A percentile compares a stretch with the other conserved stretches of the same genome.
Conservation (phyloP, 1,140 invertebrate species). For the Procambarus virginalis region DNA sequence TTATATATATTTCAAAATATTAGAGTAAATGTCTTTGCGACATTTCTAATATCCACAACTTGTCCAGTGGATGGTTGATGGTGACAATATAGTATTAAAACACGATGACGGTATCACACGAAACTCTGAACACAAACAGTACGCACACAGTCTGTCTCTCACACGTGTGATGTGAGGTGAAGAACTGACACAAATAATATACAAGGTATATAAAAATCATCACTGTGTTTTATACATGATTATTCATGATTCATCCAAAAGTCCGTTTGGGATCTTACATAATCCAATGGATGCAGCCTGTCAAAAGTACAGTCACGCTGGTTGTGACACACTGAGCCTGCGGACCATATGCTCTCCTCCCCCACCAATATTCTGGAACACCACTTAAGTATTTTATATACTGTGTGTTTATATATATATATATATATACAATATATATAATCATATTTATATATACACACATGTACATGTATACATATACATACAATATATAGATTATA, state of each 20-base stretch:
- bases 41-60: conserved; percentile 21
- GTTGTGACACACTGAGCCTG: conserved; percentile 33
- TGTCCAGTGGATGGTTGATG: conserved; percentile 24
- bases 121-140: conserved; percentile 37
- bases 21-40: conserved; percentile 33
- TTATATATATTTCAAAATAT: conserved; percentile 39
- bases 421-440: no score
- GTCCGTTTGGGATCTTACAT: conserved; percentile 53
- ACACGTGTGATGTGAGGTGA: background rate
- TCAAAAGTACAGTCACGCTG: conserved; percentile 32
- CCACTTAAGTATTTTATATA: background rate
- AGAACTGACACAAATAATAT: conserved; percentile 19
- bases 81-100: conserved; percentile 41
- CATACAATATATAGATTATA: no score
- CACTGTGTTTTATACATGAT: conserved; percentile 65
- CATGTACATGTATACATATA: no score
- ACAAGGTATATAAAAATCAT: conserved; percentile 57
- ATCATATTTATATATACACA: no score
- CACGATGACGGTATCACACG: conserved; percentile 21
- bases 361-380: conserved; percentile 16
- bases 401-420: no score
- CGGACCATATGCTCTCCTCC: conserved; percentile 24
- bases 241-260: conserved; percentile 63
- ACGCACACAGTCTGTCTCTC: conserved; percentile 28
- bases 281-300: conserved; percentile 38